These are phyloP conservation scores for Brachirus orientalis DNA, from an alignment of 2,113 vertebrate species.

Conservation along the genomic window DNA sequence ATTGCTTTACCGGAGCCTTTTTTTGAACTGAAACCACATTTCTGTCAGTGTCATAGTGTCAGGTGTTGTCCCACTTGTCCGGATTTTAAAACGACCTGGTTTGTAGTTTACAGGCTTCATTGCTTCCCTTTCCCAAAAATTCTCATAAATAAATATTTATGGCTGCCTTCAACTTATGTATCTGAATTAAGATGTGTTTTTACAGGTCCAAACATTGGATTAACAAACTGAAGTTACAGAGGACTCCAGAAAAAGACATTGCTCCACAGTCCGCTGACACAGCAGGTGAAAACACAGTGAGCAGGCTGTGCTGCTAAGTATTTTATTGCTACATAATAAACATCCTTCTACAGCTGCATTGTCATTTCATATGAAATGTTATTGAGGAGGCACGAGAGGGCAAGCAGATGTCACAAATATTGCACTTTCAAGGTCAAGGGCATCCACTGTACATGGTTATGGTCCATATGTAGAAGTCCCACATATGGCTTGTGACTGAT, in stretches of 20 bases:
- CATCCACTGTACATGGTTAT: neutral
- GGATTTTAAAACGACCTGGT: neutral
- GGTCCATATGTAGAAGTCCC: conserved; percentile 28
- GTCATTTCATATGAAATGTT: conserved; percentile 36
- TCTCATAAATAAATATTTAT: too few species aligned
- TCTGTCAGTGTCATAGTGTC: neutral
- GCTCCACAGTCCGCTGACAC: conserved; percentile 8
- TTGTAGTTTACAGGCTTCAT: neutral
- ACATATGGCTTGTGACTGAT: conserved; percentile 57
- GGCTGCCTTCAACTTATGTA: neutral
- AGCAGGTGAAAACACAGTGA: conserved; percentile 25
- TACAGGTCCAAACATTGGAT: too few species aligned
- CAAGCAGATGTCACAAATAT: conserved; percentile 23
- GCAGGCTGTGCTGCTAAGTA: conserved; percentile 12
- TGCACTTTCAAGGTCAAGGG: conserved; percentile 45
- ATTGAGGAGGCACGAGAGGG: conserved; percentile 16
- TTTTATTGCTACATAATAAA: conserved; percentile 57
- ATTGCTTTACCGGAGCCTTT: too few species aligned
- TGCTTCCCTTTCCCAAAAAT: neutral
- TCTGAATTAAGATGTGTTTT: neutral
- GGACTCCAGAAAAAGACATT: neutral
- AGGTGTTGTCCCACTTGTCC: neutral
- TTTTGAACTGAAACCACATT: neutral
- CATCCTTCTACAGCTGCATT: conserved; percentile 14
- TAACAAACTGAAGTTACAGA: conserved; percentile 25